Percentiles rank a stretch among this genome's conserved stretches.
Conservation (phyloP, 2,113 vertebrate species). For the Phycodurus eques region DNA sequence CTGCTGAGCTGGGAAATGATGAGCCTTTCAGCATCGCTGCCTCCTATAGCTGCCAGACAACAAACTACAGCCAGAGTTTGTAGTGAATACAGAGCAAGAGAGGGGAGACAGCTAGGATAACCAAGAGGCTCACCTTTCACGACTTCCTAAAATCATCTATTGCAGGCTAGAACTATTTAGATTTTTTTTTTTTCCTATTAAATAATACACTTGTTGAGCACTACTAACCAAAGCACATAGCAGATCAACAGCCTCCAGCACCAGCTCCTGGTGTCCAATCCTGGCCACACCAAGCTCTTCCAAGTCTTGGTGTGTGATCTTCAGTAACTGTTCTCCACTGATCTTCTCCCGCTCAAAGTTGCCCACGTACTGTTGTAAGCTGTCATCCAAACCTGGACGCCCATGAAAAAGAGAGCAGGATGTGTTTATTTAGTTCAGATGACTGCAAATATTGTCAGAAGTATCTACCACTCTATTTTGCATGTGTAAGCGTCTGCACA, state of each 20-base stretch:
- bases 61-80: slow-evolving; percentile 20
- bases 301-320: slow-evolving; percentile 95
- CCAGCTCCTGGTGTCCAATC: slow-evolving; percentile 95
- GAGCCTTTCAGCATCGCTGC: slow-evolving; percentile 30
- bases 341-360: slow-evolving; percentile 97
- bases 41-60: slow-evolving; percentile 27
- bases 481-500: not conserved
- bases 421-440: not conserved
- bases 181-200: not conserved
- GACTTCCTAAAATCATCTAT: not conserved
- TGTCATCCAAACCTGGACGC: slow-evolving; percentile 87
- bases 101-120: not conserved
- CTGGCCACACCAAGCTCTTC: slow-evolving; percentile 91
- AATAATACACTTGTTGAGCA: not conserved
- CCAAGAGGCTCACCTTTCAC: not conserved
- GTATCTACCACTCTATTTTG: not conserved
- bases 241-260: slow-evolving; percentile 94
- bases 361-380: slow-evolving; percentile 87
- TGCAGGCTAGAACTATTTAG: not conserved
- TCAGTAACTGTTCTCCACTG: slow-evolving; percentile 90
- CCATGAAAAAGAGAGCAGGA: not conserved
- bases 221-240: slow-evolving; percentile 94
- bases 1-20: slow-evolving; percentile 34
- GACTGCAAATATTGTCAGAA: not conserved
- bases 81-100: not conserved